Percentiles rank a stretch among this genome's conserved stretches.
Evolutionary conservation across 2,797 vertebrate genomes (phyloP).

Genomic region (Dermochelys coriacea): DNA sequence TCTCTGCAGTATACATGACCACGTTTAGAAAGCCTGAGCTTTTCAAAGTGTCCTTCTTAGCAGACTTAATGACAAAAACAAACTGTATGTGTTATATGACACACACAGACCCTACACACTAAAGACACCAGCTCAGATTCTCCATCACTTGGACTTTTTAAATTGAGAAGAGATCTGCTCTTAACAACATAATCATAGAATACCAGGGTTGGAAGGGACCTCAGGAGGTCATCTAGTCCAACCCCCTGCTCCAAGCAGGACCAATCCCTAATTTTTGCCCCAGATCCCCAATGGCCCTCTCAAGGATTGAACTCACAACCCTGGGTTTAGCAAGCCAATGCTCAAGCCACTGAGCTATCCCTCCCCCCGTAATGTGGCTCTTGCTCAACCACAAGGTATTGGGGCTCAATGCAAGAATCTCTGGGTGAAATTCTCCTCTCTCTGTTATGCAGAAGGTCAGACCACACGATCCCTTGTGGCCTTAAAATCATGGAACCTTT

Average conservation of each 20-base stretch:
- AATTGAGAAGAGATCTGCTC: neutral
- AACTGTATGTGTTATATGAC: neutral
- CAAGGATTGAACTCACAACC: too few species aligned
- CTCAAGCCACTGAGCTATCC: too few species aligned
- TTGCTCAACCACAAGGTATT: neutral
- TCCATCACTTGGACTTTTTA: neutral
- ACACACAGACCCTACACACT: neutral
- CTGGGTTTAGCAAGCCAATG: too few species aligned
- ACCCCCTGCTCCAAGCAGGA: too few species aligned
- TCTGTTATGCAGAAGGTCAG: conserved; percentile 52
- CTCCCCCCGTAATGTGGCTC: too few species aligned
- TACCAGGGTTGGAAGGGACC: too few species aligned
- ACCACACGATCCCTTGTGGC: conserved; percentile 26
- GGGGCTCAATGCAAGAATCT: neutral
- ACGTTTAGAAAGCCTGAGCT: conserved; percentile 49
- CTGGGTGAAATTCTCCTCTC: neutral
- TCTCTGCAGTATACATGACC: conserved; percentile 42
- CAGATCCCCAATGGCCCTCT: too few species aligned
- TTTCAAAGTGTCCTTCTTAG: conserved; percentile 58
- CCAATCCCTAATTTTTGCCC: too few species aligned
- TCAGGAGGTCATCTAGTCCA: too few species aligned
- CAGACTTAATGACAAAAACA: conserved; percentile 12
- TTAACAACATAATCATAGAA: too few species aligned
- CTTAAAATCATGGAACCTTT: conserved; percentile 36
- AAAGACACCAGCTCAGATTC: neutral